Evolutionary conservation across 2,113 vertebrate genomes (phyloP).

Genomic region (Misgurnus anguillicaudatus): DNA sequence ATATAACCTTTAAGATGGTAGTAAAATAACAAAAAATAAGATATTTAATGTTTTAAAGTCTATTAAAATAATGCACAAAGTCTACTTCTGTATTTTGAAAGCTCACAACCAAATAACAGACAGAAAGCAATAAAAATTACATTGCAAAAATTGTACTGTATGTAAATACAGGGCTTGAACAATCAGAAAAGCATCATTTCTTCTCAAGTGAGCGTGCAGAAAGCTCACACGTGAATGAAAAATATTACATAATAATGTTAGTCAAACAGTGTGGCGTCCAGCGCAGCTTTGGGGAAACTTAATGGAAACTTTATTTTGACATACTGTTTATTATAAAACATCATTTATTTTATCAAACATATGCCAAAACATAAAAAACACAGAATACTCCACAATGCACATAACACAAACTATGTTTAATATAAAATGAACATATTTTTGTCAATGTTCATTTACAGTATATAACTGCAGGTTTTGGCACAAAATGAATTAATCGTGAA

Average conservation of each 20-base stretch:
- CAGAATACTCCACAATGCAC: not conserved
- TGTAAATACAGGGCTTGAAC: not conserved
- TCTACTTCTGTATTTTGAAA: too few species aligned
- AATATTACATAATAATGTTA: conserved; percentile 59
- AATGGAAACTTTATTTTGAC: not conserved
- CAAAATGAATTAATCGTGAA: not conserved
- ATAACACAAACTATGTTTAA: not conserved
- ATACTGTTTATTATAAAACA: not conserved
- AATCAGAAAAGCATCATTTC: conserved; percentile 8
- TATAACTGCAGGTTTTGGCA: not conserved
- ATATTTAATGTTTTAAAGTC: not conserved
- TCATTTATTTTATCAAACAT: not conserved
- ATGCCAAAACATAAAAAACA: not conserved
- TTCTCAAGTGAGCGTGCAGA: conserved; percentile 19
- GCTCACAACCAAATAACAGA: not conserved
- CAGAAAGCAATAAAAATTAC: not conserved
- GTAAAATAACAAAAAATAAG: too few species aligned
- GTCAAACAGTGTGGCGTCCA: conserved; percentile 45
- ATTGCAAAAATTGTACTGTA: not conserved
- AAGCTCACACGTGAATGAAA: conserved; percentile 59
- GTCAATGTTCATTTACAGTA: not conserved
- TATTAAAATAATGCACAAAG: not conserved
- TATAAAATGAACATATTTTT: not conserved
- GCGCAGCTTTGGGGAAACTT: conserved; percentile 16
- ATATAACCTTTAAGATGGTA: too few species aligned